These are phyloP conservation scores for Temnothorax longispinosus DNA, from an alignment of 1,140 invertebrate genomes.

Conservation along the genomic window DNA sequence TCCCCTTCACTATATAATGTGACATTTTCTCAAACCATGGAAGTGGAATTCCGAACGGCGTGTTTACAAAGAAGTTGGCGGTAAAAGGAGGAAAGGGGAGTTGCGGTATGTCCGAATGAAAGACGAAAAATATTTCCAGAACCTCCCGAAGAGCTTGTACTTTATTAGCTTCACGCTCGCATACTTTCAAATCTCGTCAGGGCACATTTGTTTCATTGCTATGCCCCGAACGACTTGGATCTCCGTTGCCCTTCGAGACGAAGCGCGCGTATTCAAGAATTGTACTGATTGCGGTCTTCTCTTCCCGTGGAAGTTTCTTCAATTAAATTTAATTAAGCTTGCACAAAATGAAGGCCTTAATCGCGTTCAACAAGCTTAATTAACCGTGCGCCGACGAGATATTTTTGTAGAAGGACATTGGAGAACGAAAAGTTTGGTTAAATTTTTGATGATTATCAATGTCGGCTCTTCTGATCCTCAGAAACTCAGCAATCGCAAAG, in stretches of 20 bases:
- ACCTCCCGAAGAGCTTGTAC: slow-evolving; percentile 51
- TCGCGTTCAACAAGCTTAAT: slow-evolving; percentile 55
- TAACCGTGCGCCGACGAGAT: slow-evolving; percentile 33
- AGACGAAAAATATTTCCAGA: slow-evolving; percentile 33
- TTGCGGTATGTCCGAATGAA: not conserved
- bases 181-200: slow-evolving; percentile 11
- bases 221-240: slow-evolving; percentile 4
- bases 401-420: slow-evolving; percentile 23
- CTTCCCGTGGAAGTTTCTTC: slow-evolving; percentile 45
- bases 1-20: slow-evolving; percentile 18
- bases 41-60: slow-evolving; percentile 46
- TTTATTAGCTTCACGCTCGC: slow-evolving; percentile 36
- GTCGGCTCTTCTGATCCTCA: slow-evolving; percentile 50
- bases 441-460: slow-evolving; percentile 54
- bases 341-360: slow-evolving; percentile 21
- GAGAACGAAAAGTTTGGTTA: not conserved
- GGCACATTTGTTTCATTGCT: slow-evolving; percentile 29
- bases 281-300: slow-evolving; percentile 23
- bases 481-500: not conserved
- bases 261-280: slow-evolving; percentile 30
- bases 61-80: slow-evolving; percentile 12
- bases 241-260: not conserved
- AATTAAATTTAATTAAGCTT: slow-evolving; percentile 70
- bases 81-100: not conserved
- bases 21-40: not conserved